A percentile compares a stretch with the other conserved stretches of the same genome.
Evolutionary conservation across 2,797 vertebrate species (phyloP).

Genomic region (Chelon labrosus): DNA sequence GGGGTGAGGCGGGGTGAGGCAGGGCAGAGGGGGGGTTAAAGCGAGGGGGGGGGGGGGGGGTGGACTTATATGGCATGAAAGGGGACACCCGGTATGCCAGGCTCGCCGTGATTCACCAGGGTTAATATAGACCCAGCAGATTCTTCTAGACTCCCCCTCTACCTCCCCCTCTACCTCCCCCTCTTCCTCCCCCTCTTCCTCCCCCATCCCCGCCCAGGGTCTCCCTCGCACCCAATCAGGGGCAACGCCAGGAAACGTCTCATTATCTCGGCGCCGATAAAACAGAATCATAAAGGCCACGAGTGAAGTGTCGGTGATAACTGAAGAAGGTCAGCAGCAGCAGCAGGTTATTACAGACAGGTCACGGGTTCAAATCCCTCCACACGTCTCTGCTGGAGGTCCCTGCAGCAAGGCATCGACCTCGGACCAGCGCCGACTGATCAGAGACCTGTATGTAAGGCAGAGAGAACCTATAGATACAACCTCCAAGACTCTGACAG

Average conservation of each 20-base stretch:
- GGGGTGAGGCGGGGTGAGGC: constrained; percentile 64
- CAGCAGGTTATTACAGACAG: not conserved
- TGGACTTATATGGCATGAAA: constrained; percentile 97
- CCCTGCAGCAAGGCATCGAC: not conserved
- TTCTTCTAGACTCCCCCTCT: constrained; percentile 68
- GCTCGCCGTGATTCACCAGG: constrained; percentile 90
- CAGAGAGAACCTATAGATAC: too few species aligned
- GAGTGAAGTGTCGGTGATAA: constrained; percentile 39
- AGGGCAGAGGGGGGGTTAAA: constrained; percentile 64
- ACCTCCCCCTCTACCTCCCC: not conserved
- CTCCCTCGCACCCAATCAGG: constrained; percentile 57
- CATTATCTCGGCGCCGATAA: constrained; percentile 57
- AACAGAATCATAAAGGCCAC: constrained; percentile 42
- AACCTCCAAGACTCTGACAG: too few species aligned
- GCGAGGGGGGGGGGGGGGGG: constrained; percentile 65
- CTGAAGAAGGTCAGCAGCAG: constrained; percentile 57
- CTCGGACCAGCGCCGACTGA: too few species aligned
- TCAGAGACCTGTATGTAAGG: too few species aligned
- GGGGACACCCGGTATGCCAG: constrained; percentile 91
- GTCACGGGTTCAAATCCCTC: too few species aligned
- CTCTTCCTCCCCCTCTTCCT: not conserved
- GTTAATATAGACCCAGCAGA: constrained; percentile 93
- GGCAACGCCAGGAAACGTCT: constrained; percentile 49
- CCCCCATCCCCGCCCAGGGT: constrained; percentile 58
- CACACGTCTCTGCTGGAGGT: not conserved